Evolutionary conservation across 1,140 invertebrate species (phyloP).

Genomic region (Drepana arcuata): DNA sequence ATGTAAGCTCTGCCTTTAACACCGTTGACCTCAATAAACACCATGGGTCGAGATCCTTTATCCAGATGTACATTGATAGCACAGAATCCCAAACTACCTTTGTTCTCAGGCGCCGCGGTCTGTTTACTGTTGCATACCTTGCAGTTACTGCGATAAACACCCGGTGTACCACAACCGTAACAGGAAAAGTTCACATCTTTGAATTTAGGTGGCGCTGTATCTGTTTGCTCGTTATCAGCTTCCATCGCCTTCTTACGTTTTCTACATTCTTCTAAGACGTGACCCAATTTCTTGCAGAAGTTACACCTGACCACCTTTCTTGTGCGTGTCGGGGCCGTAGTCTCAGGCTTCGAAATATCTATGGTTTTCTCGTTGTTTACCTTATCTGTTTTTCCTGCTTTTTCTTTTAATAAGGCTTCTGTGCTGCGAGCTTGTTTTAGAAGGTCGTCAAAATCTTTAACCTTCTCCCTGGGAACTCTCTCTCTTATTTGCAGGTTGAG

Average conservation of each 20-base stretch:
- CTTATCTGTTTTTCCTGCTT: background rate
- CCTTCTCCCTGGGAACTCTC: background rate
- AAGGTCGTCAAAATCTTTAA: background rate
- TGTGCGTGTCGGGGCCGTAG: background rate
- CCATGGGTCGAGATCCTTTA: background rate
- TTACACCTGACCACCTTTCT: background rate
- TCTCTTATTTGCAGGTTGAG: background rate
- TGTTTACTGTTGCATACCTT: background rate
- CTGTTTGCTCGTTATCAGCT: background rate
- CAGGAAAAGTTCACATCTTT: background rate
- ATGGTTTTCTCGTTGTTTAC: too few relatives aligned
- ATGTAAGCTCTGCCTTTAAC: conserved; percentile 1
- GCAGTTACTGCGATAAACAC: background rate
- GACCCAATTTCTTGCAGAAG: background rate
- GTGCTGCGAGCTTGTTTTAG: background rate
- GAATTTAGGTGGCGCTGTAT: background rate
- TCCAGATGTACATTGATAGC: conserved; percentile 1
- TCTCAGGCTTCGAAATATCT: background rate
- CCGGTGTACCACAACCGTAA: background rate
- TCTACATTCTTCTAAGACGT: background rate
- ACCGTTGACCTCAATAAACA: background rate
- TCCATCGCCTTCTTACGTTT: background rate
- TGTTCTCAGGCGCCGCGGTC: background rate
- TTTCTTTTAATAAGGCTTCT: background rate
- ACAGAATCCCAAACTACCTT: background rate